Base-by-base conservation (phyloP, 2,113 vertebrate species). In the Otis tarda region DNA sequence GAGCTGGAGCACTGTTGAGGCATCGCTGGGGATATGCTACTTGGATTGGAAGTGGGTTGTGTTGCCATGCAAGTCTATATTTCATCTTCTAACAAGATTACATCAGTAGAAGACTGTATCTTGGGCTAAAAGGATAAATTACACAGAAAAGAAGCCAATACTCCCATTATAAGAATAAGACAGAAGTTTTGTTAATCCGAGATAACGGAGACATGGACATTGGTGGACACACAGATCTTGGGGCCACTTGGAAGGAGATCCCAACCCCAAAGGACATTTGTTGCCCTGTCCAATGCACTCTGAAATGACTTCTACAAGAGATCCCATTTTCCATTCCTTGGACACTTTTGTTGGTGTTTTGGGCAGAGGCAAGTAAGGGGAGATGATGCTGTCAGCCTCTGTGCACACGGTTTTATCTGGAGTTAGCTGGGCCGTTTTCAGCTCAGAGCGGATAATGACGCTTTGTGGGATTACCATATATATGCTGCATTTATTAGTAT, bases 131-230 rank as follows among this genome's bases (percentile, higher is more conserved):
- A 70, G 21, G 14, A 53, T 74, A 41, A 83, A 91, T 52, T 63
- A 23, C 9, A 70, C 24, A 81, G 33, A 68, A 79, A 47, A 79
- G 1, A 68, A 82, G 6, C 11, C 63, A 83, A 30, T 8, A 7
- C 4, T 64, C 33, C 18, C 21, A 14, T 61, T 74, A 28, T 27
- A 70, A 89, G 24, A 92, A 56, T 52, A 52, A 83, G 28, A 57
- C 14, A 52, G 33, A 83, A 68, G 6, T 71, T 59, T 59, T 75
- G 22, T 33, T 71, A 35, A 71, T 47, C 23, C 6, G 9, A n/a
- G 11, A 15, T 77, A 45, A 49, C 0, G 2, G 33, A 49, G 19
- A 22, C 0, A 0, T 35, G 35, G 35, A 7, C 30, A 33, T 1
- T 43, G 57, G 14, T 80, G 39, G 39, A 50, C 14, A 27, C 6